phyloP scores from a whole-genome alignment of 2,797 vertebrate genomes.

The Coccyzus lansbergi region DNA sequence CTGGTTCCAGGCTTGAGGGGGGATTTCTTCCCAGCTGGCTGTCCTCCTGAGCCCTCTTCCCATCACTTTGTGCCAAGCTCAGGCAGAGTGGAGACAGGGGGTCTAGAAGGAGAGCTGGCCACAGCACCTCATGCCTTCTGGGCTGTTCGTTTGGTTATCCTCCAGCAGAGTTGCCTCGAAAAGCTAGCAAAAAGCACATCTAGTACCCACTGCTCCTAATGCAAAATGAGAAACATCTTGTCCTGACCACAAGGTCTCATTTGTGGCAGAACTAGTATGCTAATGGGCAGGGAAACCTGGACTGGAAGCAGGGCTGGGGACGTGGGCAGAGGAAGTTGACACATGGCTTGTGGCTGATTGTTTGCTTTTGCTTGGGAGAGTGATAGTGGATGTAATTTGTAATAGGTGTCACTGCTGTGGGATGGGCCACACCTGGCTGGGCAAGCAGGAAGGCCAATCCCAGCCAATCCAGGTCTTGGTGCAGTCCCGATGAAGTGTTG shows the following conservation, averaged over 20 bases:
- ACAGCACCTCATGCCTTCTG: neutral
- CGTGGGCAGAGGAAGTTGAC: constrained; percentile 17
- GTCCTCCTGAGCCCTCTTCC: neutral
- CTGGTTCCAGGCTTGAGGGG: neutral
- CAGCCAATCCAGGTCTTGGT: neutral
- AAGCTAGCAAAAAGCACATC: constrained; percentile 11
- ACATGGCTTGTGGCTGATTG: neutral
- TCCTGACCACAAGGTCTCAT: neutral
- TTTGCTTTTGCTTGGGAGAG: neutral
- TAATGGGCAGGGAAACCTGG: neutral
- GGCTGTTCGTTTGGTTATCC: neutral
- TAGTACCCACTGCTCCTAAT: neutral
- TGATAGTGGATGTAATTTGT: neutral
- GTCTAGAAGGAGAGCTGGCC: neutral
- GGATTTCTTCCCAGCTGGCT: neutral
- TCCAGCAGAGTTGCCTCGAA: neutral
- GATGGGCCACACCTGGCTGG: neutral
- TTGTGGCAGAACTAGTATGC: neutral
- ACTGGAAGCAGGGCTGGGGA: neutral
- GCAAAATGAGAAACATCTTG: constrained; percentile 7
- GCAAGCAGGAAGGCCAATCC: neutral
- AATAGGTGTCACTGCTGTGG: neutral
- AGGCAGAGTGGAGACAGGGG: neutral
- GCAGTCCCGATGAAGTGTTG: neutral
- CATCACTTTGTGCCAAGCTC: neutral